These are phyloP conservation scores for Rachycentron canadum DNA, from an alignment of 2,797 vertebrate species.

Conservation along the genomic window DNA sequence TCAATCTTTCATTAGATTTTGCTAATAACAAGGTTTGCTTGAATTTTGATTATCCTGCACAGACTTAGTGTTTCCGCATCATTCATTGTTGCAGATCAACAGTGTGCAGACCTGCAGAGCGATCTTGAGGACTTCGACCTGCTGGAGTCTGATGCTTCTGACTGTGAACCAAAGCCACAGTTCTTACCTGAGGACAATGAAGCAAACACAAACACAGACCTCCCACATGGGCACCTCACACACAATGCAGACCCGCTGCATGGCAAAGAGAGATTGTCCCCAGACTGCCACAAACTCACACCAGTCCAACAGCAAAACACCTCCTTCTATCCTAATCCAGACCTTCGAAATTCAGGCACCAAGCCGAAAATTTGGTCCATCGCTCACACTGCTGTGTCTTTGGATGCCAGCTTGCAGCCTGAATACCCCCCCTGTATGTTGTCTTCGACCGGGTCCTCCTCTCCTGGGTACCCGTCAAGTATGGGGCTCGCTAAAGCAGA, in stretches of 20 bases:
- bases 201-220: constrained; percentile 38
- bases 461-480: constrained; percentile 78
- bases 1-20: constrained; percentile 24
- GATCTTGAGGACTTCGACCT: constrained; percentile 95
- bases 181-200: constrained; percentile 67
- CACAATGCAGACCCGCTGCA: constrained; percentile 71
- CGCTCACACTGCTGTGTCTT: constrained; percentile 92
- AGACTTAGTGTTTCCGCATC: not conserved
- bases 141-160: constrained; percentile 90
- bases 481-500: constrained; percentile 79
- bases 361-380: constrained; percentile 99
- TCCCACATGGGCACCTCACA: constrained; percentile 38
- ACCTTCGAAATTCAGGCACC: constrained; percentile 81
- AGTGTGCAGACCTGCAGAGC: constrained; percentile 90
- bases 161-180: constrained; percentile 88
- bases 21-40: not conserved
- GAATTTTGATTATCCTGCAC: not conserved
- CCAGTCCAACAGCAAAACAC: constrained; percentile 79
- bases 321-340: constrained; percentile 84
- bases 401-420: constrained; percentile 84
- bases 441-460: constrained; percentile 76
- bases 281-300: constrained; percentile 82
- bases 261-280: constrained; percentile 86
- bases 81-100: constrained; percentile 80
- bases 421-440: constrained; percentile 95